Evolutionary conservation across 2,113 vertebrate species (phyloP), one percentile per base, ranked within the genome.

Genomic region (Pelmatolapia mariae): DNA sequence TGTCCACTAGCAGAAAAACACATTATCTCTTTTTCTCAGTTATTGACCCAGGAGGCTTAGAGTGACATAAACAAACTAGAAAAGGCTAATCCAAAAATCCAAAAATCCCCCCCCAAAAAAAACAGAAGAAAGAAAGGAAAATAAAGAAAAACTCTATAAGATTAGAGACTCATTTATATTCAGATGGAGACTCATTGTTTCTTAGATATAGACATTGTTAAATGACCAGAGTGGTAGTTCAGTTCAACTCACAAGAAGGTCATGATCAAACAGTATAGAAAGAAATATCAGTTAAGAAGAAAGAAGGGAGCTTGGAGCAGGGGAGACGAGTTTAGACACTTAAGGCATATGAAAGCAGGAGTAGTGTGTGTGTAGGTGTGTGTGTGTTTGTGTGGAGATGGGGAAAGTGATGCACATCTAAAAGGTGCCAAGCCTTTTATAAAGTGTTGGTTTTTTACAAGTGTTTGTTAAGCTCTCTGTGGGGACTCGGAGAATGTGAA

Each of bases 361-460:
- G 38, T 61, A 24, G 36, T 47, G 68, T 59, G 6, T 45, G 40
- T 73, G 40, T 73, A 45, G 24, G 68, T 76, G 68, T 76, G 24
- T 29, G 68, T 47, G 22, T 76, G 26, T 57, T 16, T 82, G 8
- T 31, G 12, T 26, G 24, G 54, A 91, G 50, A 81, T 76, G n/a
- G 61, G 24, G 7, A 87, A 91, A 85, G 87, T 86, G 86, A 89
- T 84, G 53, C 40, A 61, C 38, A 88, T 85, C 82, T 87, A 68
- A 91, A 93, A 93, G 57, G 89, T 87, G 84, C 86, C 82, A 68
- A 91, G 68, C 89, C 82, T 89, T 91, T 89, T 87, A 86, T 86
- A 85, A n/a, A 81, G 86, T 89, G 76, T 89, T 90, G 81, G 11
- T 78, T 86, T 92, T 89, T 81, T 52, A 59, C 82, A 90, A 90